These are phyloP conservation scores for Blera fallax DNA, from an alignment of 2,888 invertebrate species.

Conservation along the genomic window DNA sequence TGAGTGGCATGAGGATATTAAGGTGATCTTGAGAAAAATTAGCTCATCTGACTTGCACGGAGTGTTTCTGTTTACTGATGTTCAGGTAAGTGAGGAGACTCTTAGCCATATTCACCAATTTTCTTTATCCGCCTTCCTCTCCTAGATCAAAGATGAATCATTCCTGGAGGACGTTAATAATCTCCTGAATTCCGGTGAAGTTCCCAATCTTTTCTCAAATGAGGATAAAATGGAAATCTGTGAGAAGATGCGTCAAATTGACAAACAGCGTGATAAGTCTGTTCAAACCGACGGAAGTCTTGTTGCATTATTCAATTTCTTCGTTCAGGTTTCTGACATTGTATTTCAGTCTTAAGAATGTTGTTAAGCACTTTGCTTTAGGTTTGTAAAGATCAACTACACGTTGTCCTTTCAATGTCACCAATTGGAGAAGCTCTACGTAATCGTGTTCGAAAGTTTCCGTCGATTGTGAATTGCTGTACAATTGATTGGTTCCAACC, in stretches of 20 bases:
- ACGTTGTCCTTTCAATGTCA: conserved; percentile 94
- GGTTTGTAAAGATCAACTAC: conserved; percentile 94
- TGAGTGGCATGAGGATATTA: conserved; percentile 97
- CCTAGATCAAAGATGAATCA: conserved; percentile 93
- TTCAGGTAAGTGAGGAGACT: conserved; percentile 86
- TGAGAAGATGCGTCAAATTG: conserved; percentile 95
- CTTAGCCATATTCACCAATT: not conserved
- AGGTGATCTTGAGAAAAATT: conserved; percentile 89
- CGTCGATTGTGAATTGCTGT: conserved; percentile 96
- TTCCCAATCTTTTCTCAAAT: conserved; percentile 92
- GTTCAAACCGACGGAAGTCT: conserved; percentile 96
- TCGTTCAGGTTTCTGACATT: conserved; percentile 83
- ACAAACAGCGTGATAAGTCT: conserved; percentile 92
- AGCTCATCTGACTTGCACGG: conserved; percentile 93
- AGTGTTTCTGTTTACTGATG: conserved; percentile 95
- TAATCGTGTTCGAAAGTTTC: conserved; percentile 93
- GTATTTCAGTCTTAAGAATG: not conserved
- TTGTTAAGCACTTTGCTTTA: conserved; percentile 78
- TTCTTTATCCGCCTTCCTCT: too few species aligned
- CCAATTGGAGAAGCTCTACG: conserved; percentile 93
- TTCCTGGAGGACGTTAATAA: conserved; percentile 97
- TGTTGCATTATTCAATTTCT: conserved; percentile 94
- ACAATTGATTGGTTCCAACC: conserved; percentile 98
- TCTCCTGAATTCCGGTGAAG: conserved; percentile 95
- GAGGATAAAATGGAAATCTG: conserved; percentile 95